Evolutionary conservation across 1,140 invertebrate species (phyloP), one percentile per base, ranked within the genome.

Genomic region (Zaprionus inermis): DNA sequence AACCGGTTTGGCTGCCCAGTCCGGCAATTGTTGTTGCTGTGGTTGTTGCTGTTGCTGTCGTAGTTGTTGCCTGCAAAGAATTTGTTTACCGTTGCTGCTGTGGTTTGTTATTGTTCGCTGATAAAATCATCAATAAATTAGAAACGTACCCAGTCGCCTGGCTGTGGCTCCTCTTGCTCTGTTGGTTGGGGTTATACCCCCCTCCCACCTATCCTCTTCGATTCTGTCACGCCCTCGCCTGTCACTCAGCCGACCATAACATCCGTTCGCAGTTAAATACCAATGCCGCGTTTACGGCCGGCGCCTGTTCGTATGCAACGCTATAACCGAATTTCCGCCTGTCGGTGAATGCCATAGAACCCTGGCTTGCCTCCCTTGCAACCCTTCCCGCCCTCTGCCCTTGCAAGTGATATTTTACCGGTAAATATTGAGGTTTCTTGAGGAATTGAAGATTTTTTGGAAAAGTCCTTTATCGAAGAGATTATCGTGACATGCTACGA

Each of bases 111-210:
- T 81, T 81, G 79, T 69, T 60, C 79, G 73, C 55, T 69, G 79
- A 81, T 81, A 81, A 81, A 81, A 81, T 81, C 73, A 81, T 78
- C 79, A 81, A 81, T 81, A 81, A 81, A 81, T 81, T 81, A 81
- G 81, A 81, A 81, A 81, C 60, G 73, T 77, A 81, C 77, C 78
- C 77, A 81, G 79, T 68, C 64, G 55, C 22, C 30, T 16, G 7
- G n/a, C 22, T 59, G 41, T 24, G 14, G n/a, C 20, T 0, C 24
- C 18, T 7, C 57, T 28, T 4, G 0, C 7, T 9, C n/a, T 12
- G 5, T 3, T 0, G 22, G 22, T 1, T 2, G 22, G 22, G 22
- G 22, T 1, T 24, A 2, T 0, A 1, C 5, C 5, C 14, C 36
- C 38, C 14, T 0, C 2, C 7, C 2, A 2, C 38, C 6, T 20